phyloP scores from a whole-genome alignment of 2,797 vertebrate genomes.

The Columba guinea region DNA sequence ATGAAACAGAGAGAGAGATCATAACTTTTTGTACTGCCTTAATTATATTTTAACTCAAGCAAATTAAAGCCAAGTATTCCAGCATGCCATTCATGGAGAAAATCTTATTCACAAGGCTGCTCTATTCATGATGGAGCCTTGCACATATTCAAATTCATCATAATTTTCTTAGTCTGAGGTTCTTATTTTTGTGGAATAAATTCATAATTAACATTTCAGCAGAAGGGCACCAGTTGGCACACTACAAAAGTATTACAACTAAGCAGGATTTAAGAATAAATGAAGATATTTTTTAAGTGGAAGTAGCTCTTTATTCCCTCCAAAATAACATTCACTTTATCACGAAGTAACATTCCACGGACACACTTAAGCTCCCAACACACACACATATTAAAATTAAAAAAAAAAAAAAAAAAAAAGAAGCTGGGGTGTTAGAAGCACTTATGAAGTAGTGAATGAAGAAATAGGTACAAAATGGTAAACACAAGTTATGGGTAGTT shows the following conservation, averaged over 20 bases:
- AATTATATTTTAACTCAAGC: conserved; percentile 56
- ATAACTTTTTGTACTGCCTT: background rate
- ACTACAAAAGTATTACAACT: background rate
- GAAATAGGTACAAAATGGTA: background rate
- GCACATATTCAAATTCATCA: conserved; percentile 38
- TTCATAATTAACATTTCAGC: conserved; percentile 53
- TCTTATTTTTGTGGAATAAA: conserved; percentile 43
- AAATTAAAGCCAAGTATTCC: conserved; percentile 43
- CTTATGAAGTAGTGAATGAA: background rate
- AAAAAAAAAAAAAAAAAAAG: background rate
- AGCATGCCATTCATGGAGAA: conserved; percentile 44
- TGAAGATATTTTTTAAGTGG: conserved; percentile 29
- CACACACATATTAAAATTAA: too few relatives aligned
- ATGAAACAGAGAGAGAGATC: background rate
- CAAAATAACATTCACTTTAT: background rate
- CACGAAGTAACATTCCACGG: background rate
- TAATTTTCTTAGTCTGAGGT: conserved; percentile 32
- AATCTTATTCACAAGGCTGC: conserved; percentile 54
- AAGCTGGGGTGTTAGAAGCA: background rate
- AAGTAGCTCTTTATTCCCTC: conserved; percentile 2
- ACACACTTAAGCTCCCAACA: background rate
- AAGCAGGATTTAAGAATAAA: conserved; percentile 41
- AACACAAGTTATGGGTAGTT: background rate
- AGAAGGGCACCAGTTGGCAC: conserved; percentile 11
- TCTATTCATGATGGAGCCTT: conserved; percentile 48